Conservation (phyloP, 1,140 invertebrate species). For the Patella vulgata region DNA sequence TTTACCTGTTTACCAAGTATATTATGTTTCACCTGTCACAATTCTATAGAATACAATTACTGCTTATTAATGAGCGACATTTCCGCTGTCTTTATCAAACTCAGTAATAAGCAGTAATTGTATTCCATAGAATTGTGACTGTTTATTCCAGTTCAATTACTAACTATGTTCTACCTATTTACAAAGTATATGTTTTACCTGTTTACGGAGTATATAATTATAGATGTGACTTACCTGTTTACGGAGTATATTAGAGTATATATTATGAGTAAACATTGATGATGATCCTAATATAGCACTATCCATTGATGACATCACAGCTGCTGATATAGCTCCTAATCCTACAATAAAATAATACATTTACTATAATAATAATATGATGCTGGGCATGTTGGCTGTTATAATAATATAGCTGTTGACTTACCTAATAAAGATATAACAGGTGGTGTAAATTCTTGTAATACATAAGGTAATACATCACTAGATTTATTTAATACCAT, state of each 20-base stretch:
- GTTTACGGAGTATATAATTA: too few species aligned
- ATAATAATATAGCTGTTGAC: not conserved
- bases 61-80: too few species aligned
- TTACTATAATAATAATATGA: not conserved
- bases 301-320: conserved; percentile 61
- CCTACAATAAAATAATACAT: conserved; percentile 29
- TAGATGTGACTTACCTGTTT: conserved; percentile 26
- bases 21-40: too few species aligned
- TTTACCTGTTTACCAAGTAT: too few species aligned
- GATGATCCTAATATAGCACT: conserved; percentile 54
- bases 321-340: conserved; percentile 53
- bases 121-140: too few species aligned
- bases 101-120: too few species aligned
- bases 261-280: conserved; percentile 60
- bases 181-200: too few species aligned
- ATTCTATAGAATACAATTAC: too few species aligned
- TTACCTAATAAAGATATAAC: conserved; percentile 5
- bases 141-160: too few species aligned
- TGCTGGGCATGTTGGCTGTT: not conserved
- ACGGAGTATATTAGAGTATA: conserved; percentile 48
- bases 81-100: too few species aligned
- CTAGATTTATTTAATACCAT: not conserved
- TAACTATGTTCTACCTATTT: too few species aligned
- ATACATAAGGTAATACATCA: conserved; percentile 1
- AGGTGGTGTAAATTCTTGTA: conserved; percentile 4